A percentile compares a stretch with the other conserved stretches of the same genome.
Evolutionary conservation across 2,113 vertebrate species (phyloP).

Genomic region (Onychorhynchus coronatus): DNA sequence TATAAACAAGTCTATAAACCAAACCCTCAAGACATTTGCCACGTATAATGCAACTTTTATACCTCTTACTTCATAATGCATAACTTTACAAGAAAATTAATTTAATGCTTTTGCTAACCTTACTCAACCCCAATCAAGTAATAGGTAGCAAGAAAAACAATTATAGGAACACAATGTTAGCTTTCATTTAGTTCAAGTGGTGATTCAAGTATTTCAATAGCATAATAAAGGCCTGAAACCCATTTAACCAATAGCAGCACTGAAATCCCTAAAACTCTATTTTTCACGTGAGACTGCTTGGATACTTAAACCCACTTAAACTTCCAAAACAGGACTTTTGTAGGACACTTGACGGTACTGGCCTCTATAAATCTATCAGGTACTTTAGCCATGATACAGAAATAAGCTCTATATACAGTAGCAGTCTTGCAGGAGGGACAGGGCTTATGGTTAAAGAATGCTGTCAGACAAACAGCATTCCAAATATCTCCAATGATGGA

Average conservation of each 20-base stretch:
- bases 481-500: fast-evolving
- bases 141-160: constrained; percentile 58
- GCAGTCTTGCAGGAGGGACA: not conserved
- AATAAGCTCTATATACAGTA: not conserved
- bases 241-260: not conserved
- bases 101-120: constrained; percentile 68
- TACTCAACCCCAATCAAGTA: constrained; percentile 61
- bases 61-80: constrained; percentile 63
- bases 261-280: not conserved
- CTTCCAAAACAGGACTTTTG: not conserved
- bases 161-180: constrained; percentile 34
- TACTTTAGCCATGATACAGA: not conserved
- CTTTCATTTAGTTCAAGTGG: constrained; percentile 50
- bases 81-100: constrained; percentile 74
- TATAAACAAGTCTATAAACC: constrained; percentile 76
- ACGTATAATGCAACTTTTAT: constrained; percentile 65
- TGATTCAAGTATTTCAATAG: constrained; percentile 27
- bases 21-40: constrained; percentile 71
- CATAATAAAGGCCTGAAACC: not conserved
- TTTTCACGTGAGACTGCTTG: not conserved
- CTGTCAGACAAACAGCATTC: fast-evolving
- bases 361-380: not conserved
- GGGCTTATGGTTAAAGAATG: not conserved
- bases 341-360: not conserved
- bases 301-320: not conserved